Evolutionary conservation across 2,888 invertebrate genomes (phyloP).

Genomic region (Prostheceraeus crozeri): DNA sequence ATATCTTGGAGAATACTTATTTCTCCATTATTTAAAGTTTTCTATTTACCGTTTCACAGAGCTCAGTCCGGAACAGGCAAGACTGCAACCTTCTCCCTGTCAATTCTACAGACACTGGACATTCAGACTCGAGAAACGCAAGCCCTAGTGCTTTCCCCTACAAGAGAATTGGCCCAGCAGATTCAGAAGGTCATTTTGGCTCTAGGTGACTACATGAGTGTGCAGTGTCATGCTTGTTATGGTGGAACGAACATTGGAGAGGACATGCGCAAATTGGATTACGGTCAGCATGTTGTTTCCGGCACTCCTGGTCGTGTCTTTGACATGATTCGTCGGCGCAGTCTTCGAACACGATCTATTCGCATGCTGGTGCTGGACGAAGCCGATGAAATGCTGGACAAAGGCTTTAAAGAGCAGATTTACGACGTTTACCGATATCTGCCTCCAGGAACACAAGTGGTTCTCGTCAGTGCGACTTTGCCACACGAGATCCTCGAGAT

Average conservation of each 20-base stretch:
- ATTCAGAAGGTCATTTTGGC: conserved; percentile 93
- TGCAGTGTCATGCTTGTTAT: conserved; percentile 93
- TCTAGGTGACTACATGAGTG: conserved; percentile 86
- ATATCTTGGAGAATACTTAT: too few species aligned
- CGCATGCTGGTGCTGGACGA: conserved; percentile 96
- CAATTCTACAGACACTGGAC: conserved; percentile 84
- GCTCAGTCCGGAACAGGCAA: conserved; percentile 98
- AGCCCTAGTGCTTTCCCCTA: conserved; percentile 84
- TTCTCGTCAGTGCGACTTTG: conserved; percentile 88
- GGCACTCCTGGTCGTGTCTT: conserved; percentile 97
- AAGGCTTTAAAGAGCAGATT: conserved; percentile 92
- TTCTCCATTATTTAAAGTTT: conserved; percentile 90
- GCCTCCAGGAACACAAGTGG: conserved; percentile 48
- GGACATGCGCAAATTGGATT: conserved; percentile 93
- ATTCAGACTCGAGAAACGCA: conserved; percentile 79
- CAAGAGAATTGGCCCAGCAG: conserved; percentile 90
- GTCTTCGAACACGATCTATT: conserved; percentile 78
- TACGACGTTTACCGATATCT: conserved; percentile 78
- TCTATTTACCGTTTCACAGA: conserved; percentile 64
- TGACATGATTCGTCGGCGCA: conserved; percentile 80
- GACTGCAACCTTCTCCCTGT: conserved; percentile 94
- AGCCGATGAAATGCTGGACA: conserved; percentile 98
- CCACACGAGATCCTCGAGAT: conserved; percentile 98
- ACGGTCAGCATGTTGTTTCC: conserved; percentile 96
- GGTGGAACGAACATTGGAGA: conserved; percentile 89